Percentiles rank a stretch among this genome's conserved stretches.
phyloP scores from a whole-genome alignment of 2,113 vertebrate species.

The Rhinolophus ferrumequinum region DNA sequence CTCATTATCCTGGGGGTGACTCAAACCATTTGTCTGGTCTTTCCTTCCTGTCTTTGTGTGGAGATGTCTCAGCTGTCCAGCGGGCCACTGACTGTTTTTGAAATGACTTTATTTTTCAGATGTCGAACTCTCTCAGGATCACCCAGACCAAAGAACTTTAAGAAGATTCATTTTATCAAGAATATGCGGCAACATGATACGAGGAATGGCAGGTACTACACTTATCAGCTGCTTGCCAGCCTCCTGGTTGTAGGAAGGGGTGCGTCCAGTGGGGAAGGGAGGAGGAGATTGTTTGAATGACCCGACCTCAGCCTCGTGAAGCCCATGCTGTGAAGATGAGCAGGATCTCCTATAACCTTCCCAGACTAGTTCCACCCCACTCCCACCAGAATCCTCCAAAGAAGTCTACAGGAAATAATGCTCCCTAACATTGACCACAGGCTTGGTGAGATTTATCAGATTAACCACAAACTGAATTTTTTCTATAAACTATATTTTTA shows the following conservation, averaged over 20 bases:
- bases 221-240: background rate
- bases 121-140: constrained; percentile 99
- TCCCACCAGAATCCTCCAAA: background rate
- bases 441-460: background rate
- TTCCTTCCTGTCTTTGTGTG: constrained; percentile 88
- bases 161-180: constrained; percentile 99
- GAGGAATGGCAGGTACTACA: constrained; percentile 95
- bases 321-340: background rate
- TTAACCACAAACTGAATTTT: background rate
- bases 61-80: constrained; percentile 69
- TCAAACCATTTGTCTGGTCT: constrained; percentile 81
- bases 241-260: background rate
- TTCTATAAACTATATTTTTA: background rate
- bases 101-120: constrained; percentile 87
- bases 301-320: background rate
- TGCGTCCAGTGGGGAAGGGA: fast-evolving
- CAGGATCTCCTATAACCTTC: background rate
- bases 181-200: constrained; percentile 97
- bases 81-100: constrained; percentile 62
- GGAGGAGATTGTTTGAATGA: no score
- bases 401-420: background rate
- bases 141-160: constrained; percentile 99
- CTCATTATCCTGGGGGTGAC: constrained; percentile 73
- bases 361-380: background rate
- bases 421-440: background rate